These are phyloP conservation scores for Caenorhabditis wallacei DNA, from an alignment of 2,888 invertebrate genomes.

Conservation along the genomic window DNA sequence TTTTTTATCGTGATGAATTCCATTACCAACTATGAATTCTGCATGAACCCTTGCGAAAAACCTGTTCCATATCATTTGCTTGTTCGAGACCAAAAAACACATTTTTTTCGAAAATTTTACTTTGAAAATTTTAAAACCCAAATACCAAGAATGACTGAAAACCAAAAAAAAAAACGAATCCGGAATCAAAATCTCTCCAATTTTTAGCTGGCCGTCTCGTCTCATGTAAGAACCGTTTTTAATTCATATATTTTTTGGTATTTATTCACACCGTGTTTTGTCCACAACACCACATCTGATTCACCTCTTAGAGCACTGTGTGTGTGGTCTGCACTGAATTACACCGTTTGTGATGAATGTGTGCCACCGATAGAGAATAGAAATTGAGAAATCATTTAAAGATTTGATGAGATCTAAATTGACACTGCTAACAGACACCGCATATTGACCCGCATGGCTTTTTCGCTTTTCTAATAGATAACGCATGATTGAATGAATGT, in stretches of 20 bases:
- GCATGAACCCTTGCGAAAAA: conserved; percentile 52
- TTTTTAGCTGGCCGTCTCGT: conserved; percentile 83
- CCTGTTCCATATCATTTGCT: conserved; percentile 48
- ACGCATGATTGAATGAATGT: conserved; percentile 48
- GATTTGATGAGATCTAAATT: conserved; percentile 8
- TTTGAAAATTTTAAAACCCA: conserved; percentile 7
- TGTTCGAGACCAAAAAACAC: conserved; percentile 26
- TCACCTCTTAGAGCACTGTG: conserved; percentile 27
- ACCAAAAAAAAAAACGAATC: background rate
- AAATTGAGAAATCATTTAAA: no score
- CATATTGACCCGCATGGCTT: conserved; percentile 53
- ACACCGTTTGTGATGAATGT: conserved; percentile 24
- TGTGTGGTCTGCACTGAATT: conserved; percentile 46
- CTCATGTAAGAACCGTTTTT: conserved; percentile 80
- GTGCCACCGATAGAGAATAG: conserved; percentile 21
- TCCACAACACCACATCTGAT: conserved; percentile 51
- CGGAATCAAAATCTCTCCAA: conserved; percentile 31
- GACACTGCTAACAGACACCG: conserved; percentile 28
- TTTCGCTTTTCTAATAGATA: conserved; percentile 38
- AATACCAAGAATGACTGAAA: background rate
- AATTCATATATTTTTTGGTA: conserved; percentile 49
- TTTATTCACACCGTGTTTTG: conserved; percentile 55
- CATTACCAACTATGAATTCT: conserved; percentile 62
- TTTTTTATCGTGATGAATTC: conserved; percentile 58
- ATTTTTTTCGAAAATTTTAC: background rate